Conservation (phyloP, 2,113 vertebrate genomes). For the Pelecanus crispus region DNA sequence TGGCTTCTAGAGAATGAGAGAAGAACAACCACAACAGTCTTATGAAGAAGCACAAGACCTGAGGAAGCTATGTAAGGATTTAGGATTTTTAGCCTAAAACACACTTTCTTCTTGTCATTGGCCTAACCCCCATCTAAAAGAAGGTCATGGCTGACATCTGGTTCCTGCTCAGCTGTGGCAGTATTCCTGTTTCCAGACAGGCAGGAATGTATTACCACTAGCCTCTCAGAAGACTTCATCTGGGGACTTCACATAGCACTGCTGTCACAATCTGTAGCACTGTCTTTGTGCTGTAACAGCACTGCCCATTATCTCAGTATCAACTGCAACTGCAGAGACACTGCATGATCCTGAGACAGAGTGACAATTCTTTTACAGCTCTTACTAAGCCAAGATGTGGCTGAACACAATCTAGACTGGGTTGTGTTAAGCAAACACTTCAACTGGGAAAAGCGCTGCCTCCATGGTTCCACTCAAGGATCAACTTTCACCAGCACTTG, state of each 20-base stretch:
- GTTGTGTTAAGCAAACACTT: background rate
- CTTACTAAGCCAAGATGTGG: background rate
- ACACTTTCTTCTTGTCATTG: background rate
- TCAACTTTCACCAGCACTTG: background rate
- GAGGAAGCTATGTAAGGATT: background rate
- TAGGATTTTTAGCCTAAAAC: background rate
- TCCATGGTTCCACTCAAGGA: background rate
- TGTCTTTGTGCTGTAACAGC: background rate
- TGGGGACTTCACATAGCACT: background rate
- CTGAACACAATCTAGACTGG: background rate
- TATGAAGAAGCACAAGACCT: background rate
- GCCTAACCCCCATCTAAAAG: background rate
- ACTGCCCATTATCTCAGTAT: background rate
- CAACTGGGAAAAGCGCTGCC: background rate
- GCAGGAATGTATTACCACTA: background rate
- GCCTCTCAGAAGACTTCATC: background rate
- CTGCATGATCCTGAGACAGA: background rate
- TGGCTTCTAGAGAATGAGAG: background rate
- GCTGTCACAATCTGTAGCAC: background rate
- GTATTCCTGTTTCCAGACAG: background rate
- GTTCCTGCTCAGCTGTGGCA: background rate
- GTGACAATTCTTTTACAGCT: background rate
- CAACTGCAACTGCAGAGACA: background rate
- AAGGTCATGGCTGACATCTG: background rate
- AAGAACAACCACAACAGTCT: background rate